Conservation (phyloP, 2,113 vertebrate genomes). For the Nicator chloris region DNA sequence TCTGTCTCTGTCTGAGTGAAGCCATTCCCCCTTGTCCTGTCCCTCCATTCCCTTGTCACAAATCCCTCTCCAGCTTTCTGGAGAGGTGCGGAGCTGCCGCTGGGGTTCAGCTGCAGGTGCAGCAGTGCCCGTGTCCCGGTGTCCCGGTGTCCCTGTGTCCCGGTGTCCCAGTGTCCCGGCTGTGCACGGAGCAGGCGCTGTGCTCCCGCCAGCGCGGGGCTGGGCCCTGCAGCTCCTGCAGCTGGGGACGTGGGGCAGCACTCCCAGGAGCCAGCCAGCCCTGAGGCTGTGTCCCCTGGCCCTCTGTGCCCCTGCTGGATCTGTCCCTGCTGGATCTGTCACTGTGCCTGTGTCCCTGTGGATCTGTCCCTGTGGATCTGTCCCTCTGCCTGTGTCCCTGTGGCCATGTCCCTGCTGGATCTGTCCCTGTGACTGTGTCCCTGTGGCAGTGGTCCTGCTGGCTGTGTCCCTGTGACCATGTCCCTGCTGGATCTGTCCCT, state of each 20-base stretch:
- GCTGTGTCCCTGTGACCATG: not conserved
- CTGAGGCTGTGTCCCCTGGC: not conserved
- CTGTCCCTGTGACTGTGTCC: not conserved
- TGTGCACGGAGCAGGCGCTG: not conserved
- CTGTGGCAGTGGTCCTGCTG: not conserved
- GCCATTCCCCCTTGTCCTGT: not conserved
- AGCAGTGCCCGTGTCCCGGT: not conserved
- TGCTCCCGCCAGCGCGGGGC: not conserved
- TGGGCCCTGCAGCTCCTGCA: rapidly evolving
- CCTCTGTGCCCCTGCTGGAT: not conserved
- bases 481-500: not conserved
- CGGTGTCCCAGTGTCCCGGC: constrained; percentile 1
- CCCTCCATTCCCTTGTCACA: not conserved
- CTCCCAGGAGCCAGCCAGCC: not conserved
- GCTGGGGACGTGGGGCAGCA: too few species aligned
- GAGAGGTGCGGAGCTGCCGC: not conserved
- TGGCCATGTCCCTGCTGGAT: not conserved
- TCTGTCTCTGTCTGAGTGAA: rapidly evolving
- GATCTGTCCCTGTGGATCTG: not conserved
- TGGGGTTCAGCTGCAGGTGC: not conserved
- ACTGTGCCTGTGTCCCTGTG: not conserved
- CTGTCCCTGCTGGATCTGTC: not conserved
- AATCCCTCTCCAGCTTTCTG: not conserved
- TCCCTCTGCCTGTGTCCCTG: not conserved
- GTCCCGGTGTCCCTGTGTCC: too few species aligned